These are phyloP conservation scores for Rhipidura dahli DNA, from an alignment of 2,113 vertebrate species.

Conservation along the genomic window DNA sequence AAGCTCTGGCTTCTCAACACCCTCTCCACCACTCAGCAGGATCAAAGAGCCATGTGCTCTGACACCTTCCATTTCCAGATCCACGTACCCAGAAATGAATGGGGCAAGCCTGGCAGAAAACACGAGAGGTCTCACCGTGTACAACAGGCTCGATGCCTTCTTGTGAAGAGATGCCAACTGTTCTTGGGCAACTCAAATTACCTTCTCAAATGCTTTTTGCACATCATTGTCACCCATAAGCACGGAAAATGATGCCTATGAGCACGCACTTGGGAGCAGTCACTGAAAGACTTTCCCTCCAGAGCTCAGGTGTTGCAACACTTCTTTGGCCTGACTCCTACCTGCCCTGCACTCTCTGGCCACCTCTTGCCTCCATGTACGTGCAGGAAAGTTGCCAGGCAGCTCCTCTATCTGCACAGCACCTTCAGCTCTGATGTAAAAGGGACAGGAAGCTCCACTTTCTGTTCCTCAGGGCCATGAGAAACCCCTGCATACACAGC, in stretches of 20 bases:
- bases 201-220: neutral
- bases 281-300: neutral
- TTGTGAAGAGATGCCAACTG: neutral
- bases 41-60: neutral
- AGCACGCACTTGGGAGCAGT: neutral
- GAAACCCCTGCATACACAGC: neutral
- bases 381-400: neutral
- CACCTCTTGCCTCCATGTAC: neutral
- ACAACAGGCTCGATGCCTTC: neutral
- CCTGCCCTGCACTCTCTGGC: neutral
- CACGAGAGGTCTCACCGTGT: fast-evolving
- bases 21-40: neutral
- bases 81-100: neutral
- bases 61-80: neutral
- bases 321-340: neutral
- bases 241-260: neutral
- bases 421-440: neutral
- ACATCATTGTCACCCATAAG: neutral
- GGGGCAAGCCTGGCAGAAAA: neutral
- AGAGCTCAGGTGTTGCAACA: neutral
- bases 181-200: neutral
- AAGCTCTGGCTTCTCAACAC: neutral
- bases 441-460: neutral
- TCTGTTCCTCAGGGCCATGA: neutral
- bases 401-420: neutral